A percentile compares a stretch with the other conserved stretches of the same genome.
phyloP scores from a whole-genome alignment of 2,797 vertebrate species.

The Hypotaenidia okinawae region DNA sequence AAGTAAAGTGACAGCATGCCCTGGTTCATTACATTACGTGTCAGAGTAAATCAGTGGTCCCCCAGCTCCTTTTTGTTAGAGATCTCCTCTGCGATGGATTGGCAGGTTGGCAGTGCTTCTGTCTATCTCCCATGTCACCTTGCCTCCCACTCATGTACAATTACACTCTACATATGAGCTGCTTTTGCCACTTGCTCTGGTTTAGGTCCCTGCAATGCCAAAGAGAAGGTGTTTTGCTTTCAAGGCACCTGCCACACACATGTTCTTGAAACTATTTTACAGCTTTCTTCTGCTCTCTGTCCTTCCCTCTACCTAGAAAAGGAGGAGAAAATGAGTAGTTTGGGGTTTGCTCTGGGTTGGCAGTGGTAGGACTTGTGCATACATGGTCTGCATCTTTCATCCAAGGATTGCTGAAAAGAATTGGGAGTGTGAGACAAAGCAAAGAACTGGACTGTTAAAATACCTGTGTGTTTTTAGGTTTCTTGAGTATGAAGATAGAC shows the following conservation, averaged over 20 bases:
- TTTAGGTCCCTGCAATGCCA: not conserved
- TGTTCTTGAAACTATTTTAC: not conserved
- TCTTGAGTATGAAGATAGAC: not conserved
- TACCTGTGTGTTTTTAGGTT: not conserved
- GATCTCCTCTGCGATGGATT: not conserved
- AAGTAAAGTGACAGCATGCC: constrained; percentile 48
- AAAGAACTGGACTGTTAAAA: not conserved
- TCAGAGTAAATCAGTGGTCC: constrained; percentile 53
- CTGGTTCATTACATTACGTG: constrained; percentile 56
- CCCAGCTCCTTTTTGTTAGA: constrained; percentile 38
- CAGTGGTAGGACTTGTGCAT: not conserved
- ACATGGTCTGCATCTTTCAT: not conserved
- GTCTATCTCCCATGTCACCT: constrained; percentile 20
- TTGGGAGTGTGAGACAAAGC: not conserved
- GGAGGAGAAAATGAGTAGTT: not conserved
- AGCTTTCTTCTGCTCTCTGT: not conserved
- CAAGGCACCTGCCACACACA: rapidly evolving
- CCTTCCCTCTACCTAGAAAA: not conserved
- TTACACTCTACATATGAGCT: not conserved
- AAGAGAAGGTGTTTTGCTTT: not conserved
- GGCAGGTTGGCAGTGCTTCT: constrained; percentile 41
- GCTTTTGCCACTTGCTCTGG: not conserved
- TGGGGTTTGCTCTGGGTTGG: not conserved
- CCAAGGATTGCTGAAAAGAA: not conserved
- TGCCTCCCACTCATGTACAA: constrained; percentile 39